Evolutionary conservation across 2,797 vertebrate species (phyloP), one percentile per base, ranked within the genome.

Genomic region (Merluccius polli): DNA sequence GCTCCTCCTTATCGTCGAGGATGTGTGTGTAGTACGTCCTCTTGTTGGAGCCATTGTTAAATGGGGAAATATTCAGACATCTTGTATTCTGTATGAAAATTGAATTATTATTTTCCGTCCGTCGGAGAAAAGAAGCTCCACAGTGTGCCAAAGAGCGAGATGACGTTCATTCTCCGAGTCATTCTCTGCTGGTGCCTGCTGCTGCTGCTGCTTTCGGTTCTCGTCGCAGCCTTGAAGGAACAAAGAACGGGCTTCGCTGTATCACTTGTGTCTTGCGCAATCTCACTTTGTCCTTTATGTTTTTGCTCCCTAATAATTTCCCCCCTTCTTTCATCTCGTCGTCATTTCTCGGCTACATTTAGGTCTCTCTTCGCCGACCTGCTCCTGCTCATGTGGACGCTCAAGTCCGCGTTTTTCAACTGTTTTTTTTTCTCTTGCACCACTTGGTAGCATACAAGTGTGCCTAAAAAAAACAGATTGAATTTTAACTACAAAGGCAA

Each of bases 361-460:
- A 15, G 36, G 72, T 75, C 70, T 75, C 29, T 73, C 24, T 27
- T n/a, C 11, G 1, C 13, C 21, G 4, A 10, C 67, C 31, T 29
- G 8, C 77, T 75, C 68, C 8, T 33, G 68, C 18, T 48, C 12
- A 5, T 31, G 73, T 71, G 44, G 67, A 67, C 72, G 24, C 21
- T 48, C 69, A 9, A 6, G 69, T 32, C 31, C n/a, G 35, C 9
- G n/a, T 21, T 35, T 70, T 27, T 21, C 41, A 10, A 30, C n/a
- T 29, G 16, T 72, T 72, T 52, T 11, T 33, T 65, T 73, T 48
- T 73, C 59, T 16, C 2, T 32, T 18, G 12, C 4, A 32, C 4
- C 30, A 18, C 13, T 18, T 35, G 1, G 21, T 10, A 21, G 11
- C 38, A 6, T 12, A 70, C 6, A 82, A 80, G 72, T 71, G 5